phyloP scores from a whole-genome alignment of 2,888 invertebrate genomes.

The Gryllus longicercus region DNA sequence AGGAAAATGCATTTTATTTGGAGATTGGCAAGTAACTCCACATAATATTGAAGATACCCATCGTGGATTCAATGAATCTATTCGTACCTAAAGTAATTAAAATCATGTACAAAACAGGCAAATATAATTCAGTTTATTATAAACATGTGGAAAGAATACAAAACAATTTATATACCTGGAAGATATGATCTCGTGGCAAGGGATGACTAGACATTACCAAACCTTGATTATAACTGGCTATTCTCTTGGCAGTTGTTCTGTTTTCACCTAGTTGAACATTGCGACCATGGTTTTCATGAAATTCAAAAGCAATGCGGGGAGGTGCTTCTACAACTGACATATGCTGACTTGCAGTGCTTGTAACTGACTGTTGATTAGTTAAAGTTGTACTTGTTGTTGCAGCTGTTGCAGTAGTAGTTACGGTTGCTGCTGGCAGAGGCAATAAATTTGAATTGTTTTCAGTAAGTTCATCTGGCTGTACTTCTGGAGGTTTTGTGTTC shows the following conservation, averaged over 20 bases:
- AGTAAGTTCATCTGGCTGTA: constrained; percentile 34
- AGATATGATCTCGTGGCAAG: constrained; percentile 62
- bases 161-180: constrained; percentile 55
- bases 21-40: constrained; percentile 74
- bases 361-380: constrained; percentile 43
- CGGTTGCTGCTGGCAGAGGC: constrained; percentile 17
- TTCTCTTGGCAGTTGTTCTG: constrained; percentile 64
- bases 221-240: constrained; percentile 81
- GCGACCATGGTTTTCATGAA: constrained; percentile 78
- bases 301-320: constrained; percentile 49
- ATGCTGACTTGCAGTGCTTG: constrained; percentile 45
- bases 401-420: constrained; percentile 20
- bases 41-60: constrained; percentile 77
- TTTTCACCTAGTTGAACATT: constrained; percentile 69
- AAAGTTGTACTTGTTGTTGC: not conserved
- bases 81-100: constrained; percentile 56
- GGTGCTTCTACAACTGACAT: constrained; percentile 4
- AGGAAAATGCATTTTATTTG: constrained; percentile 63
- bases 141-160: not conserved
- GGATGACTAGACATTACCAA: constrained; percentile 67
- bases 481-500: constrained; percentile 44
- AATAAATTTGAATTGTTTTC: not conserved
- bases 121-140: too few species aligned
- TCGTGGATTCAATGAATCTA: constrained; percentile 66
- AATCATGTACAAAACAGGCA: not conserved